phyloP scores from a whole-genome alignment of 2,888 invertebrate species.

The Gymnosoma rotundatum region DNA sequence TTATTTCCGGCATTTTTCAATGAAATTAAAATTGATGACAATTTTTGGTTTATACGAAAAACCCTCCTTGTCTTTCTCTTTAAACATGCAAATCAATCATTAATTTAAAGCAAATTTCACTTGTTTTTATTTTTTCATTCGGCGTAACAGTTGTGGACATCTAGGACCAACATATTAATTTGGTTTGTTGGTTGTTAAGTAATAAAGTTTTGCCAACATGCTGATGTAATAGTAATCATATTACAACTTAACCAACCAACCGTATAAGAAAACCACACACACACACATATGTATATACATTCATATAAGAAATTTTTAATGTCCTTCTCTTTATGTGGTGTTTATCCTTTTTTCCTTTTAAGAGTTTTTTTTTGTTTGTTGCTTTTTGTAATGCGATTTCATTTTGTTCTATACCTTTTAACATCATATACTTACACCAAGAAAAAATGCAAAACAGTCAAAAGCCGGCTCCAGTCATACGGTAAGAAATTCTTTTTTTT shows the following conservation, averaged over 20 bases:
- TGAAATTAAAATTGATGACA: constrained; percentile 40
- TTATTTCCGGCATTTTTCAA: constrained; percentile 61
- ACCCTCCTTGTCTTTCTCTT: constrained; percentile 4
- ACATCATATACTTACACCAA: background rate
- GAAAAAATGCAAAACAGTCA: constrained; percentile 12
- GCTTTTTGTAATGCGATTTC: constrained; percentile 28
- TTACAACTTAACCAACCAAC: constrained; percentile 51
- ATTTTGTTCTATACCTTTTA: background rate
- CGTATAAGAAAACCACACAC: background rate
- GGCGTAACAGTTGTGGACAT: constrained; percentile 14
- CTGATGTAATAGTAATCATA: constrained; percentile 71
- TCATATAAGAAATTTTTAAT: constrained; percentile 2
- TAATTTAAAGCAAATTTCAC: constrained; percentile 21
- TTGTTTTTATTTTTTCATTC: background rate
- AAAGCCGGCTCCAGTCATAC: constrained; percentile 72
- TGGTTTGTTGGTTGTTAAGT: constrained; percentile 54
- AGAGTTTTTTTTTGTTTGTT: constrained; percentile 15
- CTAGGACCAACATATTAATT: background rate
- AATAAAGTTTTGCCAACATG: constrained; percentile 61
- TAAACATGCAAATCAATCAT: constrained; percentile 32
- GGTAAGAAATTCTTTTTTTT: constrained; percentile 44
- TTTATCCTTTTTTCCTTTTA: constrained; percentile 39
- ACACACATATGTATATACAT: constrained; percentile 4
- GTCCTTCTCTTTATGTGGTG: constrained; percentile 43
- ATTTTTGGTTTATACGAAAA: constrained; percentile 8